These are phyloP conservation scores for Xiphophorus birchmanni DNA, from an alignment of 2,797 vertebrate genomes.

Conservation along the genomic window DNA sequence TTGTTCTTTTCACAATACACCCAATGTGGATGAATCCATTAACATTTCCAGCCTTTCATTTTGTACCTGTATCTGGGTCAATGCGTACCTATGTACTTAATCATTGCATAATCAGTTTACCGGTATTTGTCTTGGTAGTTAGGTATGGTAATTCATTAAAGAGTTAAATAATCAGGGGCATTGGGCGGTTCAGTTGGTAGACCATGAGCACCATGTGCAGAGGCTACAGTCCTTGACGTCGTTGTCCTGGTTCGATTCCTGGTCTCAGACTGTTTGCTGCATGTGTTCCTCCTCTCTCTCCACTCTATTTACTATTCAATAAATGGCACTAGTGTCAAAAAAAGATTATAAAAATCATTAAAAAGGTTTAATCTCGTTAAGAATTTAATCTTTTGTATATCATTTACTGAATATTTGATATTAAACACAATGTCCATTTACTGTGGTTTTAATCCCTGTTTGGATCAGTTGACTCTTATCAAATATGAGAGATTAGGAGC, in stretches of 20 bases:
- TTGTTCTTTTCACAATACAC: not conserved
- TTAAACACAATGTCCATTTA: not conserved
- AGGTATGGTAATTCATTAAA: not conserved
- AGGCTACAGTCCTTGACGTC: not conserved
- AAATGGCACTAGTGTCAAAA: not conserved
- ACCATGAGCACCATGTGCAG: not conserved
- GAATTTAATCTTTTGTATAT: not conserved
- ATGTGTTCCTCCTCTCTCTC: not conserved
- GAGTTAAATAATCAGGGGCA: not conserved
- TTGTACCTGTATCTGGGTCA: not conserved
- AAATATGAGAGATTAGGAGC: constrained; percentile 3
- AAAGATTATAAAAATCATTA: not conserved
- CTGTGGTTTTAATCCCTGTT: not conserved
- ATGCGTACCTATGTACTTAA: not conserved
- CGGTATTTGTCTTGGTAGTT: not conserved
- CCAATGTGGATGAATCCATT: not conserved
- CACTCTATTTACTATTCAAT: not conserved
- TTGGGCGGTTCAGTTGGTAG: not conserved
- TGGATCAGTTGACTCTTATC: not conserved
- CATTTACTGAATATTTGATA: not conserved
- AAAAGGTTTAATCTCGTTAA: not conserved
- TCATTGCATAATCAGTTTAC: not conserved
- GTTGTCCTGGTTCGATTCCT: not conserved
- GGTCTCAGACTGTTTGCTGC: not conserved
- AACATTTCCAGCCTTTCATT: not conserved